These are phyloP conservation scores for Hippocampus kuda DNA, from an alignment of 2,797 vertebrate genomes.

Conservation along the genomic window DNA sequence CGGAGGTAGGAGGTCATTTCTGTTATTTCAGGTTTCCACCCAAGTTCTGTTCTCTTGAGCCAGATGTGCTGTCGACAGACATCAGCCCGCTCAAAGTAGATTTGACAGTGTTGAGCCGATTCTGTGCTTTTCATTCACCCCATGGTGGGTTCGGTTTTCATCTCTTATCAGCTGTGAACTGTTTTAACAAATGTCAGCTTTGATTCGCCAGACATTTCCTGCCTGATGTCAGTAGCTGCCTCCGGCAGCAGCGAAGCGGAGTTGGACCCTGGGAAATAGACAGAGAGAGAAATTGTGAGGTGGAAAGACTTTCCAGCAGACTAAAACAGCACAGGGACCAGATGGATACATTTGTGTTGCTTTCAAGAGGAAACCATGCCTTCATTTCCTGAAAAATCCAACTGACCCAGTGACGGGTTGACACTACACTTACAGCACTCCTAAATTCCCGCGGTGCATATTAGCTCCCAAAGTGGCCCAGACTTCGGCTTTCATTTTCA, in stretches of 20 bases:
- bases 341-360: conserved; percentile 19
- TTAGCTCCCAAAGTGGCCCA: not conserved
- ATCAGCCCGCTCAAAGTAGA: conserved; percentile 10
- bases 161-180: conserved; percentile 16
- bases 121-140: conserved; percentile 35
- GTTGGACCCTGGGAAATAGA: conserved; percentile 21
- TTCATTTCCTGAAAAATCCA: conserved; percentile 40
- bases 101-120: conserved; percentile 25
- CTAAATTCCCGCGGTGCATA: not conserved
- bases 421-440: not conserved
- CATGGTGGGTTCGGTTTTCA: conserved; percentile 18
- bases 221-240: conserved; percentile 32
- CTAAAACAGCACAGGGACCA: conserved; percentile 3
- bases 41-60: conserved; percentile 21
- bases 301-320: conserved; percentile 32
- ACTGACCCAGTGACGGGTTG: not conserved
- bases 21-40: conserved; percentile 50
- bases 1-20: conserved; percentile 36
- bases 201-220: conserved; percentile 44
- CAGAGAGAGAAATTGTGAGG: not conserved
- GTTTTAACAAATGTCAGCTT: conserved; percentile 26
- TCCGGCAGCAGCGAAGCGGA: conserved; percentile 19
- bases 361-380: conserved; percentile 34
- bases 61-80: conserved; percentile 26
- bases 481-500: not conserved